Conservation (phyloP, 2,888 invertebrate genomes). For the Hemistola chrysoprasaria region DNA sequence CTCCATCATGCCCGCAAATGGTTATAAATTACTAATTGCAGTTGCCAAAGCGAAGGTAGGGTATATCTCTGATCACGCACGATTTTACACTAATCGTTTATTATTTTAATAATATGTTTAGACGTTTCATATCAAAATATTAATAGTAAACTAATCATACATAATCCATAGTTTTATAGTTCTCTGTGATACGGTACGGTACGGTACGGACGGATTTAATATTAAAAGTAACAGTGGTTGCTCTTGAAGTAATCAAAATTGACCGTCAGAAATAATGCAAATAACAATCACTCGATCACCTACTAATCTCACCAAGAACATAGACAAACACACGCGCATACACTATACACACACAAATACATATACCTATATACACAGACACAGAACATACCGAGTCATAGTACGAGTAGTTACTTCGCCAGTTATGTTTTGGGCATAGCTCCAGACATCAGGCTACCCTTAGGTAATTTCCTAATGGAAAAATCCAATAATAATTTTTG, state of each 20-base stretch:
- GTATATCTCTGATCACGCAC: conserved; percentile 11
- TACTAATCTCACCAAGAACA: too few relatives aligned
- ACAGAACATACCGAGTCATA: too few relatives aligned
- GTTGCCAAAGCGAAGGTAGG: conserved; percentile 3
- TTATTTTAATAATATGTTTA: conserved; percentile 23
- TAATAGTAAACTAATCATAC: conserved; percentile 1
- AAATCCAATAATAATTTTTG: too few relatives aligned
- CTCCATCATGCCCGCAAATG: conserved; percentile 21
- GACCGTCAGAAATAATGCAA: conserved; percentile 5
- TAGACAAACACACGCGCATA: too few relatives aligned
- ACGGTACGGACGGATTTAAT: too few relatives aligned
- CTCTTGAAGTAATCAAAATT: conserved; percentile 10
- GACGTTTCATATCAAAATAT: conserved; percentile 15
- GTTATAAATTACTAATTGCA: conserved; percentile 22
- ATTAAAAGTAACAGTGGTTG: not conserved
- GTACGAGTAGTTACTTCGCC: too few relatives aligned
- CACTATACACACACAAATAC: too few relatives aligned
- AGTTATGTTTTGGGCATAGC: too few relatives aligned
- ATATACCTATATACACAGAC: too few relatives aligned
- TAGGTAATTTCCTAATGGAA: too few relatives aligned
- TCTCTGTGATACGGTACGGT: too few relatives aligned
- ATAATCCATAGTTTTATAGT: conserved; percentile 1
- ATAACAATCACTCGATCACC: conserved; percentile 28
- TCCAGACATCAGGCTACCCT: too few relatives aligned
- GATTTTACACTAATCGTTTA: conserved; percentile 15